phyloP scores from a whole-genome alignment of 2,113 vertebrate species.

The Telmatochromis sp. region DNA sequence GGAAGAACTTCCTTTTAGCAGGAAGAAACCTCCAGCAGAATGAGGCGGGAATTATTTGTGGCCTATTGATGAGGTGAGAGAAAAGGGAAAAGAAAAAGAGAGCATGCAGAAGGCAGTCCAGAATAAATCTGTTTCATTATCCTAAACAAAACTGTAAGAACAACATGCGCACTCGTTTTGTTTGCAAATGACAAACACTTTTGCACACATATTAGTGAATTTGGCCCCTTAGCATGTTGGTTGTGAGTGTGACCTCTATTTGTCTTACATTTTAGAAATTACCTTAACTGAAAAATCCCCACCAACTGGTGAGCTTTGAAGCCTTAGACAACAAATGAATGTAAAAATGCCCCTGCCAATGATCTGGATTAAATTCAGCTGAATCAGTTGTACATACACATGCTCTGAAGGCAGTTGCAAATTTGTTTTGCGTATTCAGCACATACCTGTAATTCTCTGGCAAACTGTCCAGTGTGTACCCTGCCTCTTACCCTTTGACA shows the following conservation, averaged over 20 bases:
- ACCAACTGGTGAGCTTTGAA: background rate
- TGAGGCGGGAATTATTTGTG: background rate
- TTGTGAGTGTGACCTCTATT: background rate
- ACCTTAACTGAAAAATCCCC: background rate
- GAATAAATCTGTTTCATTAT: background rate
- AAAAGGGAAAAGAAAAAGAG: background rate
- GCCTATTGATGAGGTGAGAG: background rate
- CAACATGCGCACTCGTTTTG: fast-evolving
- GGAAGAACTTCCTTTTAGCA: background rate
- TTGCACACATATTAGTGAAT: background rate
- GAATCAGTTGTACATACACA: background rate
- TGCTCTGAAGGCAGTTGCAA: background rate
- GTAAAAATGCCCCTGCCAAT: background rate
- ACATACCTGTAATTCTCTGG: background rate
- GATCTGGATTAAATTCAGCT: background rate
- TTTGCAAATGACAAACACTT: background rate
- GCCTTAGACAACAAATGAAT: background rate
- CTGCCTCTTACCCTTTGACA: background rate
- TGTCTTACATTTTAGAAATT: background rate
- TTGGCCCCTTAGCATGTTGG: background rate
- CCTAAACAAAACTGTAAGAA: background rate
- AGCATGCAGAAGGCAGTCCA: background rate
- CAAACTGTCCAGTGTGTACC: background rate
- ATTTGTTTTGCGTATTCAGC: background rate
- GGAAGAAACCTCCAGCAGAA: background rate